Evolutionary conservation across 2,113 vertebrate genomes (phyloP).

Genomic region (Pelecanus crispus): DNA sequence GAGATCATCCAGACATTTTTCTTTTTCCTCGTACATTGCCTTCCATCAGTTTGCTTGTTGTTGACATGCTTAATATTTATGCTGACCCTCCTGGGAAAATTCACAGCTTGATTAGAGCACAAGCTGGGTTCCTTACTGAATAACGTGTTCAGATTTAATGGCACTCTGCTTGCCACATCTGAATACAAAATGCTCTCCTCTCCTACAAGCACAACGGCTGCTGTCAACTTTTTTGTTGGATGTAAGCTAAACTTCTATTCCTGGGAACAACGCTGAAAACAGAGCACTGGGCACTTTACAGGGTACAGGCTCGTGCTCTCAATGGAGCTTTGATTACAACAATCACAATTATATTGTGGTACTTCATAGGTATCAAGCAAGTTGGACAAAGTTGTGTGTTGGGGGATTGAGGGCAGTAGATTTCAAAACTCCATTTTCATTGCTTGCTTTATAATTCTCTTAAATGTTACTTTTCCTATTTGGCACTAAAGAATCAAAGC

Average conservation of each 20-base stretch:
- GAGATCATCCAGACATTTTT: not conserved
- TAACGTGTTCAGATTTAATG: slow-evolving; percentile 34
- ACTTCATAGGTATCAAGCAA: not conserved
- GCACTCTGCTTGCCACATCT: not conserved
- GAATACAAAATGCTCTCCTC: slow-evolving; percentile 9
- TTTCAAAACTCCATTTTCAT: not conserved
- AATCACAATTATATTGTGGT: not conserved
- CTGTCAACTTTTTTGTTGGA: not conserved
- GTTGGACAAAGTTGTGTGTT: not conserved
- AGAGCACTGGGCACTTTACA: fast-evolving
- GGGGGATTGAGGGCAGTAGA: not conserved
- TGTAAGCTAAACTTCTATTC: not conserved
- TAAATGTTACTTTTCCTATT: not conserved
- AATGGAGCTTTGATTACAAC: not conserved
- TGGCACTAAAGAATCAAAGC: not conserved
- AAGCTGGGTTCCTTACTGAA: slow-evolving; percentile 15
- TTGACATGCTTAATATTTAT: slow-evolving; percentile 52
- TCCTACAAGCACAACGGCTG: not conserved
- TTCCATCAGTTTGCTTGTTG: slow-evolving; percentile 26
- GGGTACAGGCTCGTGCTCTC: not conserved
- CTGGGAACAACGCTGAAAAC: not conserved
- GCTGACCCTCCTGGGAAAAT: slow-evolving; percentile 37
- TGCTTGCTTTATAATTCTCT: not conserved
- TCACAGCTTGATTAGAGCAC: slow-evolving; percentile 46
- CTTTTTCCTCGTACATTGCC: not conserved